Evolutionary conservation across 1,140 invertebrate genomes (phyloP), one percentile per base, ranked within the genome.

Genomic region (Samia ricini): DNA sequence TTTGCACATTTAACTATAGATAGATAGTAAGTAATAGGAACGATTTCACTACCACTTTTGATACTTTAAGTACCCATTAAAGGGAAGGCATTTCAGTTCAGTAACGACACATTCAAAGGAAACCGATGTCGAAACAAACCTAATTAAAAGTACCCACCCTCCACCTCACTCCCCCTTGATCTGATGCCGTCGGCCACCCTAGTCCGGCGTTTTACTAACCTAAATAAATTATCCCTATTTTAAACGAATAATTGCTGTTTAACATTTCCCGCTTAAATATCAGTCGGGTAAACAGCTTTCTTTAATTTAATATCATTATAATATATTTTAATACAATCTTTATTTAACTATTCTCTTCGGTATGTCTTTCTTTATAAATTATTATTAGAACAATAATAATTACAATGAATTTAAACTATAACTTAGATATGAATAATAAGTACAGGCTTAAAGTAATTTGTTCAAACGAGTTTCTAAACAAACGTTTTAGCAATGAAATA

Each of bases 121-220:
- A 70, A 67, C 64, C 55, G 62, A 71, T 69, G 67, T 66, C 66
- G 71, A 68, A 76, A 73, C 68, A 76, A 73, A 74, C 66, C 68
- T 64, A 72, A 77, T 74, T 77, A 77, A 70, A 69, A 59, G 55
- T 58, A 49, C 63, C 56, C 42, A 24, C 54, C 49, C 63, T 58
- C 23, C 54, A 19, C n/a, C 60, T 55, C 24, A n/a, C 56, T 42
- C 10, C 56, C 54, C 15, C 20, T 61, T 59, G 5, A 61, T 58
- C 63, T 60, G 15, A 56, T 57, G 20, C 54, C 24, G 19, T 42
- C 33, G 10, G 2, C 8, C 4, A 4, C 26, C 26, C 26, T 3
- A 26, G 26, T 26, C 33, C 33, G n/a, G 33, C 33, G 69, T 74
- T 71, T 64, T 56, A 69, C 68, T 71, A 70, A 67, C 69, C 66